Evolutionary conservation across 1,140 invertebrate species (phyloP), one percentile per base, ranked within the genome.

Genomic region (Pemphigus obesinymphae): DNA sequence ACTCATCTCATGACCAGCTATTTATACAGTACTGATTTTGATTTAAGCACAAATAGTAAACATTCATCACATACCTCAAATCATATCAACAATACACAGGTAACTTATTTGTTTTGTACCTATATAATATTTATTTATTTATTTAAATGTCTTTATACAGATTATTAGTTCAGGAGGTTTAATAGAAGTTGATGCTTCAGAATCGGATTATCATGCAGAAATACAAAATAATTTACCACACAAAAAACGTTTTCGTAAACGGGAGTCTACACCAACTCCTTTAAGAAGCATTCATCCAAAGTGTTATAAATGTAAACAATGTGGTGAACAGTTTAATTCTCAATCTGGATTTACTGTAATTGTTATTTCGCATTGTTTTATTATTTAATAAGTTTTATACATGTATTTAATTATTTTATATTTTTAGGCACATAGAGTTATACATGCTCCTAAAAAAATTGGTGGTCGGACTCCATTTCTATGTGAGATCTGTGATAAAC

Each of bases 401-500:
- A 66, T 23, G 5, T 34, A 50, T 50, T 34, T 58, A 45, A 34
- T 11, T 3, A 29, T 37, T 40, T 11, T 82, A 17, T 70, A 70
- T 70, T 68, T 70, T 15, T 29, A 82, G 61, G 43, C 43, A 53
- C 66, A 82, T 55, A 68, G 66, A 50, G 11, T 17, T 70, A 23
- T 70, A 50, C 82, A 82, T 80, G 20, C 82, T n/a, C 75, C 82
- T 40, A 82, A 82, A 55, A 82, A 75, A 55, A n/a, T 66, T 17
- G 29, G 23, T 70, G 48, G 50, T 5, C 45, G 63, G 23, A 43
- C 45, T 26, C 58, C 85, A 3, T 93, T 91, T 83, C 89, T 88
- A 76, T 94, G 93, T 85, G 91, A 93, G 86, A 86, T 93, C 8
- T 94, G 93, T 85, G 88, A 88, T 37, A 89, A 89, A 83, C 88